Percentiles rank a stretch among this genome's conserved stretches.
These are phyloP conservation scores for Euclidia mi DNA, from an alignment of 2,888 invertebrate genomes.

Conservation along the genomic window DNA sequence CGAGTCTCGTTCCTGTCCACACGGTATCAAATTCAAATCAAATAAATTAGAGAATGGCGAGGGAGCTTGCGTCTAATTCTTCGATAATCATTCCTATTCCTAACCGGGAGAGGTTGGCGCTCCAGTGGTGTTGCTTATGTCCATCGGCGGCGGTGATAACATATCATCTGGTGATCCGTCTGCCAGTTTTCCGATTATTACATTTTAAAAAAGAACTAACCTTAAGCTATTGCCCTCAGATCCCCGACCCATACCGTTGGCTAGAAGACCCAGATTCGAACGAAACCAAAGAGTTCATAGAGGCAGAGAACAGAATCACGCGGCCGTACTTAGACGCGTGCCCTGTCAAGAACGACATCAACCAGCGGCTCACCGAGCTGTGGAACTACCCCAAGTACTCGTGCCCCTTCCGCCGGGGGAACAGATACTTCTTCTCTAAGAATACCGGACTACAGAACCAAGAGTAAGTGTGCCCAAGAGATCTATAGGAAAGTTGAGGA, in stretches of 20 bases:
- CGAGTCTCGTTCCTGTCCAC: no score
- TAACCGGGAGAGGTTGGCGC: no score
- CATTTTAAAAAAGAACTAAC: no score
- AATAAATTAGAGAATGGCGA: no score
- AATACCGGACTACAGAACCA: slow-evolving; percentile 99
- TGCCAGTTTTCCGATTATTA: no score
- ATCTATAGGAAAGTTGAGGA: no score
- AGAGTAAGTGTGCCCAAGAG: slow-evolving; percentile 93
- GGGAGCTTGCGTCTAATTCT: no score
- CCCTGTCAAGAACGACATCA: slow-evolving; percentile 92
- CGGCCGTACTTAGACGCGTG: slow-evolving; percentile 95
- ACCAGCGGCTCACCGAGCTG: slow-evolving; percentile 95
- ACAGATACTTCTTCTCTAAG: slow-evolving; percentile 96
- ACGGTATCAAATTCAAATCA: no score
- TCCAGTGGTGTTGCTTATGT: no score
- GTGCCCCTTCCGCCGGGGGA: slow-evolving; percentile 95
- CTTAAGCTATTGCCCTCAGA: slow-evolving; percentile 81
- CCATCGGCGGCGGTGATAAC: no score
- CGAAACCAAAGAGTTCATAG: slow-evolving; percentile 97
- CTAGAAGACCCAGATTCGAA: slow-evolving; percentile 98
- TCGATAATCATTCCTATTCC: no score
- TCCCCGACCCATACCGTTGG: slow-evolving; percentile 98
- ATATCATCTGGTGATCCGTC: no score
- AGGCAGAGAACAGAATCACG: slow-evolving; percentile 97
- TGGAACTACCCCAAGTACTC: slow-evolving; percentile 99